Percentiles rank a stretch among this genome's conserved stretches.
Conservation (phyloP, 2,797 vertebrate genomes). For the Emydoidea blandingii region DNA sequence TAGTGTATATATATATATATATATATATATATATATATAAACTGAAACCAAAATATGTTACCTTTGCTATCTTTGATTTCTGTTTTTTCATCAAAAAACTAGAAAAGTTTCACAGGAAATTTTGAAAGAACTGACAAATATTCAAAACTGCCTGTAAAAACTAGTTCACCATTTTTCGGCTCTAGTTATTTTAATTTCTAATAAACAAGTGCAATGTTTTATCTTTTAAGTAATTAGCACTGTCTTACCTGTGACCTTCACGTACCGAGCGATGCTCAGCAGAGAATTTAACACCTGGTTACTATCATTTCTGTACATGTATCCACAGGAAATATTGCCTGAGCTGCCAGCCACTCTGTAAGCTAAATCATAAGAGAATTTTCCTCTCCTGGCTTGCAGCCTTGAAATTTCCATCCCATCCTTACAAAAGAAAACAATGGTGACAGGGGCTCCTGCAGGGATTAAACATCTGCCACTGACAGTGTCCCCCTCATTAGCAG, state of each 20-base stretch:
- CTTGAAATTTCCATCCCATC: background rate
- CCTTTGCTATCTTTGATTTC: background rate
- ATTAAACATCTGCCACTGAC: background rate
- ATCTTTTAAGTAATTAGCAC: background rate
- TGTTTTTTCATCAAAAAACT: background rate
- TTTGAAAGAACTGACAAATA: background rate
- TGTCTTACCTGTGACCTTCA: background rate
- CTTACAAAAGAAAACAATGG: background rate
- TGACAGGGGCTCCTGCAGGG: background rate
- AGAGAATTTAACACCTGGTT: background rate
- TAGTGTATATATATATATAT: too few relatives aligned
- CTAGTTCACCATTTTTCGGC: background rate
- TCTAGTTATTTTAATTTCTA: background rate
- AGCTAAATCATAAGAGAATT: background rate
- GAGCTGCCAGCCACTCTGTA: background rate
- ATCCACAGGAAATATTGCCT: background rate
- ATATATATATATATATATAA: too few relatives aligned
- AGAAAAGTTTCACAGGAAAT: background rate
- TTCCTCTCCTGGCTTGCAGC: background rate
- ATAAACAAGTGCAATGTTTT: background rate
- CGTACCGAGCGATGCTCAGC: background rate
- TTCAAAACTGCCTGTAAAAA: background rate
- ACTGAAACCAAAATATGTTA: background rate
- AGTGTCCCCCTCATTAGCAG: background rate
- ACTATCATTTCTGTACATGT: background rate